Evolutionary conservation across 2,113 vertebrate genomes (phyloP), one percentile per base, ranked within the genome.

Genomic region (Monopterus albus): DNA sequence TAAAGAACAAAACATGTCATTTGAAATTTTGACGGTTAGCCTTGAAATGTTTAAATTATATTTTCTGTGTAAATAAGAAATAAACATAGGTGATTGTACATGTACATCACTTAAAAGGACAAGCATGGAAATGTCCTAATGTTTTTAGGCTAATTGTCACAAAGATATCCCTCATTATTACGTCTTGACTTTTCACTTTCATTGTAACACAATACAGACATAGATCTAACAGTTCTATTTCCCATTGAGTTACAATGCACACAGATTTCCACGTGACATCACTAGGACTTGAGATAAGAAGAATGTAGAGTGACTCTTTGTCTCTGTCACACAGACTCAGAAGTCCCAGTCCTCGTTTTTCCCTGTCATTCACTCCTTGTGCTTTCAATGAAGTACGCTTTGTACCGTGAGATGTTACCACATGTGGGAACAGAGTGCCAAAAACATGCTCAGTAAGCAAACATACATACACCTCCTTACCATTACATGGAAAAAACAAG

Each of bases 401-500:
- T 7, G 18, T 25, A 52, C 77, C 76, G 78, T 45, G 61, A 75
- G 47, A 72, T 40, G 31, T 63, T 26, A 82, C 55, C 51, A 65
- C 61, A 60, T 26, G 14, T 36, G 66, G 15, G 3, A 42, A 55
- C 28, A 12, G 42, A 46, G 56, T 23, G 38, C 14, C 31, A 45
- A 65, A 42, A 49, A 3, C 26, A 74, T 17, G 61, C 43, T 56
- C 31, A 25, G 35, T 39, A 42, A 20, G 33, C 36, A 66, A 21
- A 47, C 28, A 71, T 28, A 42, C 46, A 69, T 20, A 79, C 68
- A 67, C 72, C 49, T 57, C 47, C 39, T 61, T 63, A 55, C 38
- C 20, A 51, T 83, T 81, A 79, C 56, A 39, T 71, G 69, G 59
- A 42, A 46, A 53, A 78, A 80, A 86, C 78, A 62, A 39, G 38